Evolutionary conservation across 2,888 invertebrate genomes (phyloP).

Genomic region (Lasioglossum vierecki): DNA sequence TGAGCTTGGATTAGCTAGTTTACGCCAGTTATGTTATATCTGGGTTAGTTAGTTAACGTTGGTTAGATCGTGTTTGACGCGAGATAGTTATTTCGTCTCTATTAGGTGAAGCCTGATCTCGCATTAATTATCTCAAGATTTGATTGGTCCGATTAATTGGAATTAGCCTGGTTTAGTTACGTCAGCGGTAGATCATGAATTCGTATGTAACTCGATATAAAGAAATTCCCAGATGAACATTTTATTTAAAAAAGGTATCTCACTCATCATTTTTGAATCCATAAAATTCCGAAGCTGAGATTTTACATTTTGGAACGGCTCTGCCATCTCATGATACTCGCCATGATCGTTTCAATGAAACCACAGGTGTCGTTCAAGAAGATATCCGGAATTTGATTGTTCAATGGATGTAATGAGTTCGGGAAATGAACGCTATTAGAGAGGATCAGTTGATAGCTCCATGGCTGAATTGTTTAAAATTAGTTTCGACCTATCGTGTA

Average conservation of each 20-base stretch:
- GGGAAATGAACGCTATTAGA: not conserved
- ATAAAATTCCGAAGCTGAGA: not conserved
- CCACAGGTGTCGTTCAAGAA: not conserved
- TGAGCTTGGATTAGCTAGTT: not conserved
- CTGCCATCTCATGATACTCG: not conserved
- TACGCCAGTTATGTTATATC: not conserved
- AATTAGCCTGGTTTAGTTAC: not conserved
- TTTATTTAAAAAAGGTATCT: not conserved
- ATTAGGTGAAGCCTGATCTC: not conserved
- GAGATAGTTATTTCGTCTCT: not conserved
- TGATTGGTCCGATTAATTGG: not conserved
- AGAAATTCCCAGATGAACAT: not conserved
- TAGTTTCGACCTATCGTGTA: not conserved
- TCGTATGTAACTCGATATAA: not conserved
- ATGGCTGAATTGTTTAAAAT: slow-evolving; percentile 5
- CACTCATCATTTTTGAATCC: not conserved
- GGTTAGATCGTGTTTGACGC: not conserved
- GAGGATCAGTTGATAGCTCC: not conserved
- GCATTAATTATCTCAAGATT: not conserved
- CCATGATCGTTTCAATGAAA: not conserved
- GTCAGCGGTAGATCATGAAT: not conserved
- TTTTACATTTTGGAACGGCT: not conserved
- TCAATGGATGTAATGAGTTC: slow-evolving; percentile 1
- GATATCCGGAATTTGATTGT: slow-evolving; percentile 3
- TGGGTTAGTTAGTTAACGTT: not conserved